Base-by-base conservation (phyloP, 1,140 invertebrate species). In the Daktulosphaira vitifoliae region DNA sequence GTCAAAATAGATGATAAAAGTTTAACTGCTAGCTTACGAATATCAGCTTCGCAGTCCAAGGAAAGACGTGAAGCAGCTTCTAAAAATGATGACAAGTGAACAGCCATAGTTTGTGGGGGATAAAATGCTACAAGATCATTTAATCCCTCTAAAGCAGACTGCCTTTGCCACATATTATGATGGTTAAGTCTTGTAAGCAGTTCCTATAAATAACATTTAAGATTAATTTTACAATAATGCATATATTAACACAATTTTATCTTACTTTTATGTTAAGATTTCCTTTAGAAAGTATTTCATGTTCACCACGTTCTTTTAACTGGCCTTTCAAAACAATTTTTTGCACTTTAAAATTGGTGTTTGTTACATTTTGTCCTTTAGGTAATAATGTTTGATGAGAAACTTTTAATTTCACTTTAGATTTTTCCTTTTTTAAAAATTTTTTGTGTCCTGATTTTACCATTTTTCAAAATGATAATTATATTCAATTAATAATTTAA, bases 281-380 rank as follows among this genome's bases (percentile, higher is more conserved):
- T 52, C 84, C 80, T 65, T 80, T 82, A 23, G 85, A 87, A 25
- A 87, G 76, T 33, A 84, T 81, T 70, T 84, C 81, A 2, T 77
- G 74, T 29, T 78, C 75, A 65, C 76, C 74, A 59, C 82, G 79
- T 48, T 81, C 79, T 71, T 84, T 85, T 1, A 91, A 74, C 72
- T 92, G 89, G 71, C 87, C 82, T 64, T 80, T 80, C 39, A 94
- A 81, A 8, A 90, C 76, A 69, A 96, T 92, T 72, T 90, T 88
- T 70, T 88, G 87, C 2, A 91, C 81, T 82, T 92, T 92, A 71
- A 94, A 94, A 70, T 84, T 82, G 0, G 88, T 87, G 72, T 92
- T 84, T 0, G 90, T 94, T 3, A 89, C 81, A 80, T 94, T 95
- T 46, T 84, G 81, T 13, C 86, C 85, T 76, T 87, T 89, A 0